These are phyloP conservation scores for Aphidius colemani DNA, from an alignment of 2,888 invertebrate species.

Conservation along the genomic window DNA sequence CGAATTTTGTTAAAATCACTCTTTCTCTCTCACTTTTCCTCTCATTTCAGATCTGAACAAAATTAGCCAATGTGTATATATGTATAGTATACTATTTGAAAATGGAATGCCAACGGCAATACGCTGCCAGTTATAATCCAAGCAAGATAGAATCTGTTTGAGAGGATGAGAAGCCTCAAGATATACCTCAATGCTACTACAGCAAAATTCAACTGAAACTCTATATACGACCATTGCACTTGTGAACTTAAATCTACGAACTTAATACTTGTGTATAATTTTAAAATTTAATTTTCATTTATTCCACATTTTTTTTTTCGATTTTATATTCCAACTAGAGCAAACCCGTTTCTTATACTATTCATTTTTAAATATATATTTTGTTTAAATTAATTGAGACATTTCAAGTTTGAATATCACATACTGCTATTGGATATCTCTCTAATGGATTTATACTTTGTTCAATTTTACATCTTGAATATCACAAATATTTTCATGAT, in stretches of 20 bases:
- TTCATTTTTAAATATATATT: too few relatives aligned
- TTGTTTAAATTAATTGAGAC: too few relatives aligned
- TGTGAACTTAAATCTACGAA: background rate
- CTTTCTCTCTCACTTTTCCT: slow-evolving; percentile 9
- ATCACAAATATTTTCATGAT: too few relatives aligned
- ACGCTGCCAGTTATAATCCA: slow-evolving; percentile 12
- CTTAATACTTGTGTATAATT: slow-evolving; percentile 4
- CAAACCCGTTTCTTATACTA: too few relatives aligned
- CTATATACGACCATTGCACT: slow-evolving; percentile 8
- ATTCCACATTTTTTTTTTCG: too few relatives aligned
- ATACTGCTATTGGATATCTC: too few relatives aligned
- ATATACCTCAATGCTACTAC: slow-evolving; percentile 3
- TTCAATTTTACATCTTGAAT: too few relatives aligned
- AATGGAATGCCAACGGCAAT: slow-evolving; percentile 38
- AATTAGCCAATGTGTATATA: slow-evolving; percentile 26
- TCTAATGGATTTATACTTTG: too few relatives aligned
- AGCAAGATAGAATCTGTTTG: slow-evolving; percentile 1
- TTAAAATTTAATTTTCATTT: slow-evolving; percentile 7
- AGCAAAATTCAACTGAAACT: slow-evolving; percentile 1
- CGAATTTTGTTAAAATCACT: background rate
- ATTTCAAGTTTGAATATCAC: too few relatives aligned
- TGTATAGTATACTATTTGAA: slow-evolving; percentile 29
- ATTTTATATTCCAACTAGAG: too few relatives aligned
- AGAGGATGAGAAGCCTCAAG: slow-evolving; percentile 4
- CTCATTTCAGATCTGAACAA: background rate